These are phyloP conservation scores for Drosophila nikananu DNA, from an alignment of 1,140 invertebrate genomes.

Conservation along the genomic window DNA sequence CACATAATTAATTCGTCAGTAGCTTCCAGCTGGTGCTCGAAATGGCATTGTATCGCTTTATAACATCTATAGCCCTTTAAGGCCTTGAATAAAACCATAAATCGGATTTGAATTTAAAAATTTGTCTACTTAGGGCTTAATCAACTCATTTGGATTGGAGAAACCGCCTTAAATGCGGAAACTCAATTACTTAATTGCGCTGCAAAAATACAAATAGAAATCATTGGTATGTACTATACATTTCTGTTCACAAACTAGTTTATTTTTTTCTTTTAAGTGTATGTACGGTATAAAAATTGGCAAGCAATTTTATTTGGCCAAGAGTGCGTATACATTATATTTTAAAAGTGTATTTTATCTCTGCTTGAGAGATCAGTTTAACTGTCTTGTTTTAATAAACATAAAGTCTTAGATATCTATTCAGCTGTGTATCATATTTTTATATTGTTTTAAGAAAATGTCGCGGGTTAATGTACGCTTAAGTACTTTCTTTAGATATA, in stretches of 20 bases:
- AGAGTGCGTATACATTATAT: conserved; percentile 15
- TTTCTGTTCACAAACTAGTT: conserved; percentile 47
- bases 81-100: conserved; percentile 2
- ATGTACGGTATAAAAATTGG: conserved; percentile 33
- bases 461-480: not conserved
- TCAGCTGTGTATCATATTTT: not conserved
- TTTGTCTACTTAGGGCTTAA: not conserved
- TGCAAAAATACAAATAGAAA: conserved; percentile 50
- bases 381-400: not conserved
- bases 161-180: conserved; percentile 40
- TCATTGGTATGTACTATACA: conserved; percentile 47
- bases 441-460: not conserved
- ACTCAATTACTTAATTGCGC: conserved; percentile 48
- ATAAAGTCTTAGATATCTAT: not conserved
- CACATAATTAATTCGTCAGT: conserved; percentile 10
- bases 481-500: conserved; percentile 20
- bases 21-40: not conserved
- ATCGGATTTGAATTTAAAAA: not conserved
- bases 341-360: not conserved
- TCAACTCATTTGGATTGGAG: conserved; percentile 8
- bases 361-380: not conserved
- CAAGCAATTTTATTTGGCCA: conserved; percentile 7
- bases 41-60: not conserved
- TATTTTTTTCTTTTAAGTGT: conserved; percentile 50
- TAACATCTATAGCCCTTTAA: not conserved